Percentiles rank a stretch among this genome's conserved stretches.
phyloP scores from a whole-genome alignment of 2,113 vertebrate species.

The Lipophrys pholis region DNA sequence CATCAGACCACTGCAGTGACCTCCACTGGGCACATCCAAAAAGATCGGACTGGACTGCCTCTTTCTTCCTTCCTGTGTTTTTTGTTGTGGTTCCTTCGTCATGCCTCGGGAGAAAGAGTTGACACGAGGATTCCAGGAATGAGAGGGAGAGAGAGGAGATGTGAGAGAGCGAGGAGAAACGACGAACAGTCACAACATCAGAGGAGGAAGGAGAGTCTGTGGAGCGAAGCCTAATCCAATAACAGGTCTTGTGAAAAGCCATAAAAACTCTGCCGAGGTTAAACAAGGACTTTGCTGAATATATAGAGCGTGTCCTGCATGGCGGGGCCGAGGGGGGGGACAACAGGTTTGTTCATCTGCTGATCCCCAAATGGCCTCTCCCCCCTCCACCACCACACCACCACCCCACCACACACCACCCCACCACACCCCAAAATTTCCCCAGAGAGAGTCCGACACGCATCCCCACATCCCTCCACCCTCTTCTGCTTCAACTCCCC shows the following conservation, averaged over 20 bases:
- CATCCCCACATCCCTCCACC: slow-evolving; percentile 21
- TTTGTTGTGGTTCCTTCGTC: slow-evolving; percentile 17
- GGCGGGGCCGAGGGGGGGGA: slow-evolving; percentile 30
- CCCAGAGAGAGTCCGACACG: slow-evolving; percentile 62
- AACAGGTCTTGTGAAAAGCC: slow-evolving; percentile 54
- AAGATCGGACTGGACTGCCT: slow-evolving; percentile 27
- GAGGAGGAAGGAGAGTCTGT: slow-evolving; percentile 47
- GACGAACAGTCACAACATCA: slow-evolving; percentile 40
- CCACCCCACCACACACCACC: not conserved
- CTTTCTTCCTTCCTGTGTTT: slow-evolving; percentile 45
- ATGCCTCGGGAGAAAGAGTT: slow-evolving; percentile 32
- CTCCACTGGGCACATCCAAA: slow-evolving; percentile 39
- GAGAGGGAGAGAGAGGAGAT: not conserved
- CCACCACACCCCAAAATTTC: slow-evolving; percentile 61
- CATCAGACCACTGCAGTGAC: slow-evolving; percentile 52
- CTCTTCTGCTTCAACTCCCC: slow-evolving; percentile 36
- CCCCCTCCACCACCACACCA: slow-evolving; percentile 19
- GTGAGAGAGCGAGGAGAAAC: slow-evolving; percentile 19
- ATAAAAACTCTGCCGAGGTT: slow-evolving; percentile 61
- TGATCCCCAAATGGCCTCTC: slow-evolving; percentile 54
- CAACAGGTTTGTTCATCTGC: slow-evolving; percentile 67
- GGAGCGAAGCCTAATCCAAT: slow-evolving; percentile 51
- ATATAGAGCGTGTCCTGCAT: slow-evolving; percentile 46
- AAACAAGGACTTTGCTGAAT: slow-evolving; percentile 37
- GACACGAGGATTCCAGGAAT: not conserved